Base-by-base conservation (phyloP, 2,113 vertebrate species). In the Oreotrochilus melanogaster region DNA sequence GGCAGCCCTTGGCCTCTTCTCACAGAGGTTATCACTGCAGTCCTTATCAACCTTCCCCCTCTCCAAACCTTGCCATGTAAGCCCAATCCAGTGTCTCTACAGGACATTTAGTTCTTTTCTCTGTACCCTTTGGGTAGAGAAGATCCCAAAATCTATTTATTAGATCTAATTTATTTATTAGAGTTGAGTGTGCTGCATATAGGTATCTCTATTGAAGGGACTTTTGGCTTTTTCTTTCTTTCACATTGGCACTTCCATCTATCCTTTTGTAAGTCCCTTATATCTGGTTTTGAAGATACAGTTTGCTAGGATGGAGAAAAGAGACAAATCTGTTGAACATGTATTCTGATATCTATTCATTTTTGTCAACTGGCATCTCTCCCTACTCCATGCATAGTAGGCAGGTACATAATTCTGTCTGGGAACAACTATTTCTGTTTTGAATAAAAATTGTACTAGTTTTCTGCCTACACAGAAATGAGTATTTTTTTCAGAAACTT, bases 21-120 rank as follows among this genome's bases (percentile, higher is more conserved):
- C 3, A 18, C 5, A 48, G 15, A 51, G 2, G 9, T 25, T 0
- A 0, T 19, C 4, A 15, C 15, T 47, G 45, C 31, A 86, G 45
- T 4, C 16, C 3, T 69, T 1, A 3, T 2, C 1, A 14, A 13
- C 2, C 1, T 10, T 1, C 28, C 2, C 0, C 17, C 15, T 2
- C 1, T 5, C 1, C 28, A 50, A 45, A 25, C 4, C 4, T 56
- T 19, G 6, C 5, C 14, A 6, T 35, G 33, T 30, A 82, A 64
- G 74, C 6, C 15, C 18, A 69, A 18, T 65, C 14, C 25, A 35
- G 18, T 15, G 17, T 8, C 57, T 25, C 0, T 4, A 14, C 25
- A 43, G 4, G 5, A 5, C 9, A 66, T 37, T 50, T 27, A 43
- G 14, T 25, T n/a, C 6, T 45, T 83, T 83, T 76, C 39, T 8